Conservation (phyloP, 1,140 invertebrate species). For the Drosophila navojoa region DNA sequence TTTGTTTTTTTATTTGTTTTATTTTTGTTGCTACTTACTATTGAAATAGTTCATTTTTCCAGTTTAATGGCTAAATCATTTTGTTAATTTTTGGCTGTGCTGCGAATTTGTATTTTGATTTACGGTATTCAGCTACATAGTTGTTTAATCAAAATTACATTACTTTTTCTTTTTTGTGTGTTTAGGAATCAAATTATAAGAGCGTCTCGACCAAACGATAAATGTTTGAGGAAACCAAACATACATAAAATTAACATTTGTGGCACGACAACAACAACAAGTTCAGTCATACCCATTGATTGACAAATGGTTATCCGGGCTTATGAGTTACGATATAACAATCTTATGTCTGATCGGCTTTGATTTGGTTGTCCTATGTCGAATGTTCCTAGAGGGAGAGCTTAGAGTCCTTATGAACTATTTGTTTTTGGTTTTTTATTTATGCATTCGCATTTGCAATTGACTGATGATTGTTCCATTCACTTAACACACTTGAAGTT, state of each 20-base stretch:
- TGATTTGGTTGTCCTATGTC: constrained; percentile 41
- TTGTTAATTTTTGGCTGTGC: constrained; percentile 69
- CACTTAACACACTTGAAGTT: constrained; percentile 35
- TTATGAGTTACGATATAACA: constrained; percentile 51
- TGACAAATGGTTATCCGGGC: constrained; percentile 51
- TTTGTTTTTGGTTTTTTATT: constrained; percentile 12
- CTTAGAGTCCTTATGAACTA: constrained; percentile 34
- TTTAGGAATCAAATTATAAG: constrained; percentile 32
- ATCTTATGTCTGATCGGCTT: constrained; percentile 48
- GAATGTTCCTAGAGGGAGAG: constrained; percentile 56
- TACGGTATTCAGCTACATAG: constrained; percentile 48
- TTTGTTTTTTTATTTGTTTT: constrained; percentile 47
- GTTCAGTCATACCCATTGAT: constrained; percentile 61
- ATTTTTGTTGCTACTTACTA: constrained; percentile 76
- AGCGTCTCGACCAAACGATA: constrained; percentile 29
- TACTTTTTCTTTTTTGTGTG: constrained; percentile 4
- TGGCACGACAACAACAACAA: constrained; percentile 60
- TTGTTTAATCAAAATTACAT: constrained; percentile 57
- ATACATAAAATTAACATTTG: constrained; percentile 43
- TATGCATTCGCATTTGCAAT: constrained; percentile 11
- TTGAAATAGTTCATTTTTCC: constrained; percentile 81
- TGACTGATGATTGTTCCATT: not conserved
- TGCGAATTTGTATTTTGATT: constrained; percentile 69
- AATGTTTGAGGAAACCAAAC: constrained; percentile 53
- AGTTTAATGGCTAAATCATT: constrained; percentile 77